A percentile compares a stretch with the other conserved stretches of the same genome.
These are phyloP conservation scores for Mongoloraphidia duomilia DNA, from an alignment of 2,888 invertebrate species.

Conservation along the genomic window DNA sequence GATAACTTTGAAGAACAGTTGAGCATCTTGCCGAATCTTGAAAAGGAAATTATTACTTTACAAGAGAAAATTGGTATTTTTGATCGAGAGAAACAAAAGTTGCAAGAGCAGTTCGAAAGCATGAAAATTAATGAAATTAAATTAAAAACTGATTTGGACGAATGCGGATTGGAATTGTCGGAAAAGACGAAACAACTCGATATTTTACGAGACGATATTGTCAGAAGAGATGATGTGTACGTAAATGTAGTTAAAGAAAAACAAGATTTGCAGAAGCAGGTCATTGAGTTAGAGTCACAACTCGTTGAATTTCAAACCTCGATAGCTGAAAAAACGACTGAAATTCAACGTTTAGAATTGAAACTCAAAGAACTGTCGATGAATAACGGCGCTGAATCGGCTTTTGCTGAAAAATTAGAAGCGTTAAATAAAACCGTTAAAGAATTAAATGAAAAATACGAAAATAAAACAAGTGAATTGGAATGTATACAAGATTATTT, in stretches of 20 bases:
- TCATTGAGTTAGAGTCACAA: conserved; percentile 35
- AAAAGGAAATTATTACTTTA: conserved; percentile 40
- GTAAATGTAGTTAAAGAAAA: conserved; percentile 41
- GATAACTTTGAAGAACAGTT: conserved; percentile 43
- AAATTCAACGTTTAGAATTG: conserved; percentile 30
- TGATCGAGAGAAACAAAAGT: conserved; percentile 39
- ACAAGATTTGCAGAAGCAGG: conserved; percentile 35
- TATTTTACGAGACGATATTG: conserved; percentile 38
- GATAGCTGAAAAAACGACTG: conserved; percentile 37
- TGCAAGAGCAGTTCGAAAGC: conserved; percentile 38
- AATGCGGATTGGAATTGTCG: conserved; percentile 37
- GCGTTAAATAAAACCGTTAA: neutral
- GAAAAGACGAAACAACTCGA: conserved; percentile 39
- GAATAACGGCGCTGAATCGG: conserved; percentile 14
- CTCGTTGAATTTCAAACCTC: conserved; percentile 35
- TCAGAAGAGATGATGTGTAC: conserved; percentile 41
- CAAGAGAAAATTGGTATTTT: conserved; percentile 35
- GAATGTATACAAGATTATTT: neutral
- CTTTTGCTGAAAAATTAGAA: neutral
- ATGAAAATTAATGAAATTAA: conserved; percentile 36
- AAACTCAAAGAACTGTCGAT: conserved; percentile 11
- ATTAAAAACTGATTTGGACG: conserved; percentile 39
- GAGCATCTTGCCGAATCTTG: conserved; percentile 28
- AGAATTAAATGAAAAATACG: conserved; percentile 6
- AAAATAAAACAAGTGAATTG: conserved; percentile 2